Percentiles rank a stretch among this genome's conserved stretches.
Evolutionary conservation across 2,797 vertebrate species (phyloP).

Genomic region (Malacoraja senta): DNA sequence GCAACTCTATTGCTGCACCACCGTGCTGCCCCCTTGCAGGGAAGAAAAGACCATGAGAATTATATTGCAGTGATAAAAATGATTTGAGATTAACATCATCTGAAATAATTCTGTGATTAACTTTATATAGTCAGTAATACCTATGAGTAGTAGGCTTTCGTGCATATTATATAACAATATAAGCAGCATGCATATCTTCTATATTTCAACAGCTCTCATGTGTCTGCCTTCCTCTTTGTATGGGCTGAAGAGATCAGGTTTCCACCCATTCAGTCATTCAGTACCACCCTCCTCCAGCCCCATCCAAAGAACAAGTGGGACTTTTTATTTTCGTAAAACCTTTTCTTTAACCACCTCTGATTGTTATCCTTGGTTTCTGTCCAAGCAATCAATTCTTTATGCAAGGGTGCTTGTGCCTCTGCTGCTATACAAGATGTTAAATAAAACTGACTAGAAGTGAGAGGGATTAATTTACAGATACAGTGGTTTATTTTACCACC

Average conservation of each 20-base stretch:
- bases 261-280: conserved; percentile 23
- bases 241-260: conserved; percentile 16
- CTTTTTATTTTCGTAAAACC: conserved; percentile 22
- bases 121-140: neutral
- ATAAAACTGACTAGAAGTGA: conserved; percentile 13
- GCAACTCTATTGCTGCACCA: no score
- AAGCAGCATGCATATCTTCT: conserved; percentile 6
- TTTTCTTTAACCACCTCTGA: neutral
- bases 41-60: conserved; percentile 12
- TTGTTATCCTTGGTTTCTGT: conserved; percentile 16
- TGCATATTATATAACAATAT: neutral
- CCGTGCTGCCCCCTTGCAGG: no score
- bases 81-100: neutral
- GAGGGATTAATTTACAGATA: neutral
- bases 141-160: neutral
- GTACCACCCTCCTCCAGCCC: neutral
- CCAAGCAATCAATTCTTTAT: conserved; percentile 28
- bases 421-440: neutral
- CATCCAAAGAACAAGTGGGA: conserved; percentile 19
- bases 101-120: neutral
- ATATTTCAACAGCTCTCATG: conserved; percentile 14
- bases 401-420: conserved; percentile 4
- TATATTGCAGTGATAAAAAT: neutral
- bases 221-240: neutral
- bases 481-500: conserved; percentile 1